Evolutionary conservation across 2,888 invertebrate genomes (phyloP).

Genomic region (Diplolepis rosae): DNA sequence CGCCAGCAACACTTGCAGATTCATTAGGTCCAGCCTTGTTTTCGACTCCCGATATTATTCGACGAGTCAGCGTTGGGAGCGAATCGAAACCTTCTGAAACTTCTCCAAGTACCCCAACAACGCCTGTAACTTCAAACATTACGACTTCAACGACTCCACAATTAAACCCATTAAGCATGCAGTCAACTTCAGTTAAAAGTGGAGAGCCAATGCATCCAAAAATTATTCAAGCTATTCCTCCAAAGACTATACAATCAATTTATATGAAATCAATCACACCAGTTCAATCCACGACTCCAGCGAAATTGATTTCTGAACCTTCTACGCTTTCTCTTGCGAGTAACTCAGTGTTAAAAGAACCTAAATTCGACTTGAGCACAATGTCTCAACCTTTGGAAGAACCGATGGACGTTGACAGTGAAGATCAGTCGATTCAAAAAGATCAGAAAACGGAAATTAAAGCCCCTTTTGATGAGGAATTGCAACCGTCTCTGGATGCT

Average conservation of each 20-base stretch:
- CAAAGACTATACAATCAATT: not conserved
- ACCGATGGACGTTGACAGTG: conserved; percentile 43
- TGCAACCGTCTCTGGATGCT: conserved; percentile 64
- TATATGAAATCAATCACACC: not conserved
- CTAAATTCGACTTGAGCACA: conserved; percentile 28
- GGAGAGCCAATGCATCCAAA: not conserved
- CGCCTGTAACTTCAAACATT: conserved; percentile 46
- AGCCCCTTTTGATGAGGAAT: conserved; percentile 58
- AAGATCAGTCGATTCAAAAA: conserved; percentile 31
- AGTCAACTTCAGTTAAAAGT: not conserved
- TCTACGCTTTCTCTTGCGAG: not conserved
- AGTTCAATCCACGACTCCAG: conserved; percentile 14
- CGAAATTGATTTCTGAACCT: not conserved
- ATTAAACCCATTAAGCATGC: not conserved
- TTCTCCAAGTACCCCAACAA: conserved; percentile 56
- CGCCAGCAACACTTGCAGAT: conserved; percentile 77
- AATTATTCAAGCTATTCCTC: not conserved
- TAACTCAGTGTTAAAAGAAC: conserved; percentile 31
- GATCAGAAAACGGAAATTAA: conserved; percentile 56
- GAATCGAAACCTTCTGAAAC: conserved; percentile 71
- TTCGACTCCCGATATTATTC: conserved; percentile 86
- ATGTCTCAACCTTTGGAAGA: conserved; percentile 36
- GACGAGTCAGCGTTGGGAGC: conserved; percentile 75
- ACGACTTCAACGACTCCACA: not conserved
- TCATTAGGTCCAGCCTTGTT: conserved; percentile 79